Base-by-base conservation (phyloP, 53 echinoderm and acorn worm genomes). In the Astropecten irregularis region DNA sequence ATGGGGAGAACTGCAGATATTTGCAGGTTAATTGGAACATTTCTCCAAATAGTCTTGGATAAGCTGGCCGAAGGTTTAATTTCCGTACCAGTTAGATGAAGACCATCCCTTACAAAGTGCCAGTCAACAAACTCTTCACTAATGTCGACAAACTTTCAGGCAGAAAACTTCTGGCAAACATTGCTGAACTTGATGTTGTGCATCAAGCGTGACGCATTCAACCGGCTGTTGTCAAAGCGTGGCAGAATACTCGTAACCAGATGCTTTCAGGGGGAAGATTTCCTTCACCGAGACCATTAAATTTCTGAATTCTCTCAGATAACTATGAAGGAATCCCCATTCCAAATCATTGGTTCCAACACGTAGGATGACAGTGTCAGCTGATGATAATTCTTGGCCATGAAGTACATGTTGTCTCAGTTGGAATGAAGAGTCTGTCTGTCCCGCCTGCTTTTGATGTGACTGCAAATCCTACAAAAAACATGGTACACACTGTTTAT, bases 331-430 rank as follows among this genome's bases (percentile, higher is more conserved):
- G 35, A 62, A 62, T 2, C 62, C 62, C 62, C 34, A 33, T 8
- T 31, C 14, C 4, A 86, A 63, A 56, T 86, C 77, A 39, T 86
- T 86, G 1, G 86, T 76, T 0, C 86, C 77, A 29, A 86, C 76
- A 77, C 77, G 76, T 30, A 76, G 21, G 14, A 77, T 77, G 66
- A 86, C 86, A 38, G 69, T 66, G 68, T 86, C 76, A 3, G 86
- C 76, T 14, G 85, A 53, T 22, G 62, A 4, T 34, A n/a, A n/a
- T n/a, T n/a, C n/a, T n/a, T n/a, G n/a, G n/a, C n/a, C n/a, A n/a
- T n/a, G n/a, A n/a, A n/a, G n/a, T n/a, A n/a, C n/a, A n/a, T n/a
- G n/a, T n/a, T n/a, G n/a, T n/a, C n/a, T n/a, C n/a, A n/a, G n/a
- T n/a, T n/a, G n/a, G n/a, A n/a, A n/a, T n/a, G n/a, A n/a, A n/a